Base-by-base conservation (phyloP, 1,140 invertebrate genomes). In the Lepidotrigona ventralis region DNA sequence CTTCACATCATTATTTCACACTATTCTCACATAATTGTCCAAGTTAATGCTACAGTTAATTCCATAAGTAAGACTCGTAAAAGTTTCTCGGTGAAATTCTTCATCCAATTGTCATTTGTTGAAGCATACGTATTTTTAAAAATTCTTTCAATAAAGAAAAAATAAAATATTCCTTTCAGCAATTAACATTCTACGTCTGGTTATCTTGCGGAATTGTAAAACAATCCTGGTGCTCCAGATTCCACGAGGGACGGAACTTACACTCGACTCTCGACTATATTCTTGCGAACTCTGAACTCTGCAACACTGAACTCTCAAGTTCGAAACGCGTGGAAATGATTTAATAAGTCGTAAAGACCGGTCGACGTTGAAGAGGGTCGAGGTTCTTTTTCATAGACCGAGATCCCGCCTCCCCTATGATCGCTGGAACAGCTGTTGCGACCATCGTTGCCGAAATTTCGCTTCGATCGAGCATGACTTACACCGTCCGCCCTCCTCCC, bases 271-370 rank as follows among this genome's bases (percentile, higher is more conserved):
- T 39, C 17, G 21, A 21, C 26, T 29, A 6, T 12, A 8, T 60
- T 12, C 17, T 29, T 33, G 9, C 5, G 26, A 69, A n/a, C 64
- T 63, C 19, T n/a, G 29, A 33, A 33, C 26, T 29, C 1, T 9
- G 21, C 33, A 4, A 6, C 19, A 5, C 17, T 51, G n/a, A 33
- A 23, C 39, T 46, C 29, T 29, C 11, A 60, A 63, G 23, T 39
- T 54, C 23, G 33, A 60, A 56, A 15, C 17, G 83, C 81, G 79
- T 81, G 81, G 88, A 89, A 89, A 92, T 92, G 90, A 93, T 93
- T 93, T 93, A 93, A 93, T 92, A 93, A 92, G 89, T 92, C 86
- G 86, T 90, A 92, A 92, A 92, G 86, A 85, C 74, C 72, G 81
- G 88, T 89, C 88, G 83, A 86, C 88, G 85, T 90, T 92, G 91